Percentiles rank a stretch among this genome's conserved stretches.
phyloP scores from a whole-genome alignment of 1,140 invertebrate species.

The Wiebesia pumilae region DNA sequence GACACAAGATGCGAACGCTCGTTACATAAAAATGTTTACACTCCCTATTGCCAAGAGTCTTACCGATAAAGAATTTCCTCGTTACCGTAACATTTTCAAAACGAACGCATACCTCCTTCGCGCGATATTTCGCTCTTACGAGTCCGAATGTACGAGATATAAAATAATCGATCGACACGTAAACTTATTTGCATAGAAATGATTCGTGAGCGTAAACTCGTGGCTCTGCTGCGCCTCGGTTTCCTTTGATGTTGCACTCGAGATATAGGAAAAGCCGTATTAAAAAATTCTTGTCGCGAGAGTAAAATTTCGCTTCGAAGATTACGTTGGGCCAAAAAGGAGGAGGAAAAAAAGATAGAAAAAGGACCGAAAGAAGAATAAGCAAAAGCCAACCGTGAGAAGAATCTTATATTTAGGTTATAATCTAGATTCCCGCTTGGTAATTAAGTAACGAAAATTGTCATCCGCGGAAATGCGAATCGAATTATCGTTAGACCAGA shows the following conservation, averaged over 20 bases:
- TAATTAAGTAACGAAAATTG: background rate
- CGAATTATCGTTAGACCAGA: background rate
- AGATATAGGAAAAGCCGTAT: background rate
- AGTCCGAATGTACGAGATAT: background rate
- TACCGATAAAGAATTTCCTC: too few species aligned
- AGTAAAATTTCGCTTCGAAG: background rate
- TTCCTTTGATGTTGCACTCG: conserved; percentile 2
- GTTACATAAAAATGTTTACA: too few species aligned
- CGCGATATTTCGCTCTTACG: background rate
- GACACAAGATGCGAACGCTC: too few species aligned
- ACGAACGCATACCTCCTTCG: background rate
- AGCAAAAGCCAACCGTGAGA: too few species aligned
- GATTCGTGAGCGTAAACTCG: background rate
- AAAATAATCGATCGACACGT: background rate
- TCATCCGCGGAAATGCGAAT: background rate
- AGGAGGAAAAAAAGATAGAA: background rate
- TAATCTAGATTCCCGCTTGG: too few species aligned
- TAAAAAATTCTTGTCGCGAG: background rate
- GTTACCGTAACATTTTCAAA: background rate
- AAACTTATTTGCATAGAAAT: conserved; percentile 7
- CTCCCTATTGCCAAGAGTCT: too few species aligned
- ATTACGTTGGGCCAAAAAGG: too few species aligned
- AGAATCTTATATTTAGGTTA: background rate
- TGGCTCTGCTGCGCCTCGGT: background rate
- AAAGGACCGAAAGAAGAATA: background rate